phyloP scores from a whole-genome alignment of 2,113 vertebrate species.

The Cynopterus brachyotis region DNA sequence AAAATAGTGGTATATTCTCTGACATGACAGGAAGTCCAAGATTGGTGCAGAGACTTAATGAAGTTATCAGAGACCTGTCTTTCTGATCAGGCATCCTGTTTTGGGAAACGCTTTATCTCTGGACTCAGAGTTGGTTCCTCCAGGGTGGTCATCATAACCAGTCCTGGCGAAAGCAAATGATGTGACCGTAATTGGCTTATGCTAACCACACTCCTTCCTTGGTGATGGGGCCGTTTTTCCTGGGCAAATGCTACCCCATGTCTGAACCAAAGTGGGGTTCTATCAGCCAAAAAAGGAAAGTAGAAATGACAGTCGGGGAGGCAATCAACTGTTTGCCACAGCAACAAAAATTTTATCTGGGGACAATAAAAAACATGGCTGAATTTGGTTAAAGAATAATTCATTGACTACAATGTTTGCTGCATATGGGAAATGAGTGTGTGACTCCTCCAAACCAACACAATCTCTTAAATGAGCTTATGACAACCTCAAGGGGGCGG shows the following conservation, averaged over 20 bases:
- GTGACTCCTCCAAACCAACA: not conserved
- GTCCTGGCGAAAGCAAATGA: not conserved
- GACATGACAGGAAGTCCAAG: not conserved
- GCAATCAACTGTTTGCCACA: not conserved
- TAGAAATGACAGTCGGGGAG: not conserved
- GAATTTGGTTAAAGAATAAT: not conserved
- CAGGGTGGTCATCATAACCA: not conserved
- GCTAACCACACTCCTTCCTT: not conserved
- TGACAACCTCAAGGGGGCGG: not conserved
- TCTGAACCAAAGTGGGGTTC: not conserved
- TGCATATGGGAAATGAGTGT: not conserved
- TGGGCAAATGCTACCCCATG: not conserved
- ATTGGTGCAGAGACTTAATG: not conserved
- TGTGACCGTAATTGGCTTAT: not conserved
- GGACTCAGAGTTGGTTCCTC: not conserved
- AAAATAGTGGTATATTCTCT: not conserved
- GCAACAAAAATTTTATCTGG: not conserved
- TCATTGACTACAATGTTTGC: not conserved
- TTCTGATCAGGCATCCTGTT: not conserved
- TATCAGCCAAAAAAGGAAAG: not conserved
- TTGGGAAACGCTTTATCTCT: not conserved
- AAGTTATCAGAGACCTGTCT: not conserved
- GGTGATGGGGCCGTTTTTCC: not conserved
- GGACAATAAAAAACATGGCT: not conserved
- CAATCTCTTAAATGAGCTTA: not conserved